Evolutionary conservation across 2,113 vertebrate genomes (phyloP).

Genomic region (Recurvirostra avosetta): DNA sequence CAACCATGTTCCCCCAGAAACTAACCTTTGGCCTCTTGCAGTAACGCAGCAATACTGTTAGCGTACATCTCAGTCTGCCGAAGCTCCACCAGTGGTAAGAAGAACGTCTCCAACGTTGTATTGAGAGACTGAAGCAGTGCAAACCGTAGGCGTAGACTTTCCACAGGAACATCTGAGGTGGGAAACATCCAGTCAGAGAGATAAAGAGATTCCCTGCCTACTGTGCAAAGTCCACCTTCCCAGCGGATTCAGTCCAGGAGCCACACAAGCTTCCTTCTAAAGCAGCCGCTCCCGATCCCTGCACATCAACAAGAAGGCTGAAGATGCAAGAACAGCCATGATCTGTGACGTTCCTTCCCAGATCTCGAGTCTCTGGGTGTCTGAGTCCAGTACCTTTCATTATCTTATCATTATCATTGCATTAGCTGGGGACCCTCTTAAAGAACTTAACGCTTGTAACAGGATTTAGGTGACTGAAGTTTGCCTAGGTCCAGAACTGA

Average conservation of each 20-base stretch:
- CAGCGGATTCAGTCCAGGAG: background rate
- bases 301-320: background rate
- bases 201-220: background rate
- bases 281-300: background rate
- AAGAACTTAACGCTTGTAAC: background rate
- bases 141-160: constrained; percentile 92
- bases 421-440: background rate
- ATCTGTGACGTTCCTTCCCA: background rate
- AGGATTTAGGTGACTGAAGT: background rate
- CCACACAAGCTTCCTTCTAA: too few relatives aligned
- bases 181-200: background rate
- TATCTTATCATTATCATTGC: background rate
- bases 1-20: rapidly evolving
- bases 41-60: constrained; percentile 87
- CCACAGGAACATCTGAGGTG: constrained; percentile 83
- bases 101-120: constrained; percentile 92
- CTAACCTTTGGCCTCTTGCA: constrained; percentile 93
- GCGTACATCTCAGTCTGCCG: constrained; percentile 84
- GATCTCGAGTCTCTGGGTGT: background rate
- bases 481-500: background rate
- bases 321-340: rapidly evolving
- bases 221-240: background rate
- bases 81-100: constrained; percentile 93
- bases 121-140: constrained; percentile 96
- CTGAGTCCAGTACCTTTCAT: background rate